These are phyloP conservation scores for Caenorhabditis wallacei DNA, from an alignment of 2,888 invertebrate species.

Conservation along the genomic window DNA sequence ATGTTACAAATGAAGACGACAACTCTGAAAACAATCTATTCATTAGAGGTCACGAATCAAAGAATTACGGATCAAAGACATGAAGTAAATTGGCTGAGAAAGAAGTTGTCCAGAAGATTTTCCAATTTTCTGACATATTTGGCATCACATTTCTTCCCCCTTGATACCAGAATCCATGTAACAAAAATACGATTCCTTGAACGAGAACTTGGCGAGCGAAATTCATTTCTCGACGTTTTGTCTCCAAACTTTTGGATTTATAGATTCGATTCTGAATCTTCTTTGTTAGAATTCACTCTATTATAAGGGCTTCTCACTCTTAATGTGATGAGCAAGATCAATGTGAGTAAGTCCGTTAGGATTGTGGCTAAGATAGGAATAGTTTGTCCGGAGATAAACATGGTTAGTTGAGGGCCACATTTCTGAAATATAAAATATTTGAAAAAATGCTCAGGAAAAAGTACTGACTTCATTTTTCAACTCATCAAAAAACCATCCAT, in stretches of 20 bases:
- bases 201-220: slow-evolving; percentile 43
- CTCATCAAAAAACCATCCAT: slow-evolving; percentile 34
- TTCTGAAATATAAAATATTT: neutral
- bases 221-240: slow-evolving; percentile 36
- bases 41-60: neutral
- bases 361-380: neutral
- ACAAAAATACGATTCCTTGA: slow-evolving; percentile 32
- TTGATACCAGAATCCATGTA: slow-evolving; percentile 37
- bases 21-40: slow-evolving; percentile 8
- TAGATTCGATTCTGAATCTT: slow-evolving; percentile 37
- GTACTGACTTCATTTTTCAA: slow-evolving; percentile 17
- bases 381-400: slow-evolving; percentile 13
- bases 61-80: slow-evolving; percentile 38
- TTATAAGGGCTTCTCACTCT: no score
- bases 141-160: slow-evolving; percentile 36
- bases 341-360: neutral
- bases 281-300: no score
- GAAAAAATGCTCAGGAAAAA: neutral
- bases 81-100: slow-evolving; percentile 39
- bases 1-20: slow-evolving; percentile 43
- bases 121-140: slow-evolving; percentile 36
- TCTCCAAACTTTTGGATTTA: slow-evolving; percentile 26
- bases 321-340: slow-evolving; percentile 16
- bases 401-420: slow-evolving; percentile 6
- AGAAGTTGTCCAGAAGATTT: slow-evolving; percentile 43